Percentiles rank a stretch among this genome's conserved stretches.
Conservation (phyloP, 2,888 invertebrate genomes). For the Crematogaster levior region DNA sequence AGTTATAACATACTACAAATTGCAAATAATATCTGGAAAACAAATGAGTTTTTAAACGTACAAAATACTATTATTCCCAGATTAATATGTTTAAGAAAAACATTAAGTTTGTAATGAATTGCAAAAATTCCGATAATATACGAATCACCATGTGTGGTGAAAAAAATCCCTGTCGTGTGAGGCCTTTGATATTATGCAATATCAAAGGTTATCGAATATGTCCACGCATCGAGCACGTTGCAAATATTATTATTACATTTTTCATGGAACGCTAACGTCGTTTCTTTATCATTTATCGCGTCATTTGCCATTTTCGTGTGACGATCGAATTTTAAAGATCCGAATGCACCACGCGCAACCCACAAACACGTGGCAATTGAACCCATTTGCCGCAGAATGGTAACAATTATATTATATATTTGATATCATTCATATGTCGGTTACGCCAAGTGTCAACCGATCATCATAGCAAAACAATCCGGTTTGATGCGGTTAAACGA, state of each 20-base stretch:
- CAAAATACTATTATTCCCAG: not conserved
- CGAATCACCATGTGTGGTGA: not conserved
- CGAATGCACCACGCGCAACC: not conserved
- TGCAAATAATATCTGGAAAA: not conserved
- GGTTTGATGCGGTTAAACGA: constrained; percentile 28
- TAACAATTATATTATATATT: constrained; percentile 46
- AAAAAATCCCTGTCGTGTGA: not conserved
- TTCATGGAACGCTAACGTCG: not conserved
- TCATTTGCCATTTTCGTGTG: not conserved
- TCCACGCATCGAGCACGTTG: constrained; percentile 32
- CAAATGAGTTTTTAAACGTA: not conserved
- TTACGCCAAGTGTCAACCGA: constrained; percentile 14
- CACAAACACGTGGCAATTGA: constrained; percentile 18
- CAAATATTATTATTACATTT: not conserved
- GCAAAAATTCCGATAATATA: not conserved
- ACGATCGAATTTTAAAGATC: not conserved
- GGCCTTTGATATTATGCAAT: constrained; percentile 41
- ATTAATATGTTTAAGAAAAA: not conserved
- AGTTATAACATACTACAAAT: not conserved
- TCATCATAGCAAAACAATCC: not conserved
- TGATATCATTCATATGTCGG: constrained; percentile 26
- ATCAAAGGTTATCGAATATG: constrained; percentile 68
- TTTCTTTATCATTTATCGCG: not conserved
- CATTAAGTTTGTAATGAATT: not conserved
- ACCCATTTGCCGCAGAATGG: constrained; percentile 14